phyloP scores from a whole-genome alignment of 2,888 invertebrate genomes.

The Pachycephus smyrnensis region DNA sequence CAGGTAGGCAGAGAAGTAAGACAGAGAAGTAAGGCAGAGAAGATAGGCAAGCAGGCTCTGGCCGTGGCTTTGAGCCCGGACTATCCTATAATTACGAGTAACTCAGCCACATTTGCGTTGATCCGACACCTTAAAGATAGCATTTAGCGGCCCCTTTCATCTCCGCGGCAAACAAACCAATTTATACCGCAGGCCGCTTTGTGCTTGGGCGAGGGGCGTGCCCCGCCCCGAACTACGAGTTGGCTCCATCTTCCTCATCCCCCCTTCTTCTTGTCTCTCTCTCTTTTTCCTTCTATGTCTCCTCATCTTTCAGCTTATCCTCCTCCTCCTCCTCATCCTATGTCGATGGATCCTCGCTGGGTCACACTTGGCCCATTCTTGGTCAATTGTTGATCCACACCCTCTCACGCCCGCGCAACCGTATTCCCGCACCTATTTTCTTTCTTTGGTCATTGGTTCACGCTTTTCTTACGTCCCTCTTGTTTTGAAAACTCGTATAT shows the following conservation, averaged over 20 bases:
- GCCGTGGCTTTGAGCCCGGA: slow-evolving; percentile 52
- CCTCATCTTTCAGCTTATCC: slow-evolving; percentile 16
- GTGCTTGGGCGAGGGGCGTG: slow-evolving; percentile 70
- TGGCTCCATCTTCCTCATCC: slow-evolving; percentile 14
- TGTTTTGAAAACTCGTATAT: too few relatives aligned
- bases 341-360: neutral
- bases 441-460: neutral
- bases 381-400: neutral
- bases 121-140: slow-evolving; percentile 68
- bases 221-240: slow-evolving; percentile 52
- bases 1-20: slow-evolving; percentile 48
- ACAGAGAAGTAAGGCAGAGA: slow-evolving; percentile 28
- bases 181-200: slow-evolving; percentile 68
- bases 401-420: neutral
- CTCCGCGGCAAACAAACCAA: slow-evolving; percentile 68
- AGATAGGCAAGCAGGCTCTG: slow-evolving; percentile 48
- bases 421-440: neutral
- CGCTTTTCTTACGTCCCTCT: too few relatives aligned
- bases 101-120: slow-evolving; percentile 68
- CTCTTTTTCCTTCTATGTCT: slow-evolving; percentile 32
- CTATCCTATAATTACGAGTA: slow-evolving; percentile 68
- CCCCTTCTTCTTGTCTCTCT: slow-evolving; percentile 3
- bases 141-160: slow-evolving; percentile 68
- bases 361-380: too few relatives aligned
- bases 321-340: slow-evolving; percentile 36